Conservation (phyloP, 2,888 invertebrate species). For the Entomobrya multifasciata region DNA sequence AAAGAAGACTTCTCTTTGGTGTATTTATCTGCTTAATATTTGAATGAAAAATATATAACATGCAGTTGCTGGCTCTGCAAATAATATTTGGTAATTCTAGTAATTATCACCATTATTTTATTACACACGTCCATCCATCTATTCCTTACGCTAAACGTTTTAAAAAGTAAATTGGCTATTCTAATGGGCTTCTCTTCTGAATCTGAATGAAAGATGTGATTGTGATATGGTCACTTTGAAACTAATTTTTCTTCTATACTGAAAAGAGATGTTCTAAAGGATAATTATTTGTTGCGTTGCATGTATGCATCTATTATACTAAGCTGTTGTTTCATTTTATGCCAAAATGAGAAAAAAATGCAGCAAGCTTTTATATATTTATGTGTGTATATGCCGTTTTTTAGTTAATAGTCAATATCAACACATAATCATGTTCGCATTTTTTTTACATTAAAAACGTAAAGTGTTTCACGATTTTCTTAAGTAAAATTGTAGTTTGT, state of each 20-base stretch:
- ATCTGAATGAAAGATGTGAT: not conserved
- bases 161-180: too few species aligned
- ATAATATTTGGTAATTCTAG: too few species aligned
- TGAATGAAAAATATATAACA: too few species aligned
- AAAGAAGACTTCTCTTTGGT: too few species aligned
- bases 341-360: not conserved
- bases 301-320: not conserved
- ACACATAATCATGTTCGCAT: not conserved
- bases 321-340: too few species aligned
- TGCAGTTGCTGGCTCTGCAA: too few species aligned
- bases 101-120: too few species aligned
- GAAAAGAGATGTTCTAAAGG: not conserved
- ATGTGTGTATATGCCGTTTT: not conserved
- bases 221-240: not conserved
- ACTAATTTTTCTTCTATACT: not conserved
- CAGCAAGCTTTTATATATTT: too few species aligned
- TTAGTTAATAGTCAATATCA: not conserved
- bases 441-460: conserved; percentile 4
- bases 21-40: too few species aligned
- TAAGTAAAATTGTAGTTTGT: not conserved
- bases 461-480: conserved; percentile 17
- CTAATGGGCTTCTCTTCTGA: too few species aligned
- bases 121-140: too few species aligned
- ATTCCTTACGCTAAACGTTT: too few species aligned
- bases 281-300: not conserved